A percentile compares a stretch with the other conserved stretches of the same genome.
Evolutionary conservation across 53 echinoderm and acorn worm genomes (phyloP).

Genomic region (Actinopyga echinites): DNA sequence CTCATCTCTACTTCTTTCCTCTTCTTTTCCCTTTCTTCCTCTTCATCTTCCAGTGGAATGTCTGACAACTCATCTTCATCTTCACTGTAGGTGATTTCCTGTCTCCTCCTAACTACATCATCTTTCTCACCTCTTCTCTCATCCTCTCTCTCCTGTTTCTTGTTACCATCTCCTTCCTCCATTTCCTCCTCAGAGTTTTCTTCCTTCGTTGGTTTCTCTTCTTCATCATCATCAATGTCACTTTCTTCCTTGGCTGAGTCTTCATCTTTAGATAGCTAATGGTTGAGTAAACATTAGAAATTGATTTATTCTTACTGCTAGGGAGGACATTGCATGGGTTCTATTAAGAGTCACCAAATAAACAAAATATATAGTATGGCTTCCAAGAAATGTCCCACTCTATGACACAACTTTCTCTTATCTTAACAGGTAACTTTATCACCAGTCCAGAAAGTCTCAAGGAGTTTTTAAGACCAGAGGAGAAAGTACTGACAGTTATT

Average conservation of each 20-base stretch:
- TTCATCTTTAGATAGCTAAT: neutral
- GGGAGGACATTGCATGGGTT: too few relatives aligned
- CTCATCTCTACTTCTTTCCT: constrained; percentile 31
- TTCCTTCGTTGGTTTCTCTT: constrained; percentile 41
- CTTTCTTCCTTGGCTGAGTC: constrained; percentile 34
- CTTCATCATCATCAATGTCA: constrained; percentile 49
- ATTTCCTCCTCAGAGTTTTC: constrained; percentile 31
- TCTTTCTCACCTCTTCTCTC: constrained; percentile 33
- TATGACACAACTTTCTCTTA: too few relatives aligned
- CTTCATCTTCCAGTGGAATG: constrained; percentile 30
- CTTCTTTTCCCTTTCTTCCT: constrained; percentile 16
- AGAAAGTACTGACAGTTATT: too few relatives aligned
- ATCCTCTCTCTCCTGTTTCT: constrained; percentile 38
- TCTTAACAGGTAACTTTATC: too few relatives aligned
- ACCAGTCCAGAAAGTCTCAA: too few relatives aligned
- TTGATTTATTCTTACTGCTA: too few relatives aligned
- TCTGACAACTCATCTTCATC: constrained; percentile 52
- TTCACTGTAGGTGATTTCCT: constrained; percentile 48
- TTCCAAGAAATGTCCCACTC: too few relatives aligned
- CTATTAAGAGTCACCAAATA: too few relatives aligned
- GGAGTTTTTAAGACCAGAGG: too few relatives aligned
- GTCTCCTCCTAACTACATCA: constrained; percentile 18
- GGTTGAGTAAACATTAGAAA: too few relatives aligned
- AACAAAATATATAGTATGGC: too few relatives aligned
- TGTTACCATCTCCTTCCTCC: constrained; percentile 38